Evolutionary conservation across 2,888 invertebrate genomes (phyloP).

Genomic region (Gymnosoma rotundatum): DNA sequence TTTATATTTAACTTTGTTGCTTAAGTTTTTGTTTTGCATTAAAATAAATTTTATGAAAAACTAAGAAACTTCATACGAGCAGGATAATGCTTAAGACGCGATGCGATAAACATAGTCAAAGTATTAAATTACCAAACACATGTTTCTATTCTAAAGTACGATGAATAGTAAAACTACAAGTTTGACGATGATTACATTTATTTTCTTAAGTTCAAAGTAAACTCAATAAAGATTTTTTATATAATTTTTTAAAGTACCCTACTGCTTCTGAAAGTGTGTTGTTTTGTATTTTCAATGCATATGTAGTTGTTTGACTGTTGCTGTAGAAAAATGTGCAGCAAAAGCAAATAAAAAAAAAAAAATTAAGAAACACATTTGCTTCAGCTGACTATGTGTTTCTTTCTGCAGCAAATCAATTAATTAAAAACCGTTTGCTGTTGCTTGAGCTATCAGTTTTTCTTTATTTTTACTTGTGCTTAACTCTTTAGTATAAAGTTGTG

Average conservation of each 20-base stretch:
- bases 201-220: slow-evolving; percentile 10
- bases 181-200: slow-evolving; percentile 38
- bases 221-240: not conserved
- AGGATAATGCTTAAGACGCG: slow-evolving; percentile 56
- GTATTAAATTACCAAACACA: slow-evolving; percentile 70
- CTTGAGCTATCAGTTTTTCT: no score
- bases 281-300: no score
- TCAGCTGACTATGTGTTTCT: no score
- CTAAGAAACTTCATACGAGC: slow-evolving; percentile 3
- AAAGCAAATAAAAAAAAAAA: no score
- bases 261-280: not conserved
- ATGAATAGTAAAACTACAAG: slow-evolving; percentile 17
- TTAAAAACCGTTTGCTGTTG: no score
- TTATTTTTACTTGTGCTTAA: no score
- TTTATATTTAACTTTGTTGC: slow-evolving; percentile 45
- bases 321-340: no score
- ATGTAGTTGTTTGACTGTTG: no score
- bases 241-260: slow-evolving; percentile 6
- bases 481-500: no score
- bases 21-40: slow-evolving; percentile 18
- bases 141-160: slow-evolving; percentile 32
- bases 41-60: slow-evolving; percentile 31
- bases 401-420: no score
- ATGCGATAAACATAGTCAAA: slow-evolving; percentile 64
- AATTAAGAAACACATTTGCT: no score